Evolutionary conservation across 2,797 vertebrate species (phyloP), one percentile per base, ranked within the genome.

Genomic region (Heterohyrax brucei): DNA sequence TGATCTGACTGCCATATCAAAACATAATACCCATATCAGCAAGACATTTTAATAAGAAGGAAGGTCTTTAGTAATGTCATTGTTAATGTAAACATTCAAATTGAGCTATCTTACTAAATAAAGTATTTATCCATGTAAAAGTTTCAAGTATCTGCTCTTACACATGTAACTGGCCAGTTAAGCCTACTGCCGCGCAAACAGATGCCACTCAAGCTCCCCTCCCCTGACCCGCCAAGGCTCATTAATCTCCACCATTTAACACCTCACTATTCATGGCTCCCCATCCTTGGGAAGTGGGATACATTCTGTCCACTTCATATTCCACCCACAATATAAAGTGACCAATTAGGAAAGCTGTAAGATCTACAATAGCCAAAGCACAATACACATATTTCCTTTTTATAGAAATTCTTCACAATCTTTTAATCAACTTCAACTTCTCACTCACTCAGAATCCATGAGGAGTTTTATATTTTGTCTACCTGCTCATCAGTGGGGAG

Each of bases 221-320:
- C 61, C 26, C 21, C 50, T 61, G 81, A 86, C 78, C 94, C 96
- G 96, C 96, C 96, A 96, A 92, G 59, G 72, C 72, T 96, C 92
- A 96, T 95, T 95, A 95, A 97, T 95, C 92, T 96, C 82, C 64
- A 92, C 66, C 79, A 0, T 70, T 93, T 93, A 90, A 88, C 76
- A 88, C 53, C 30, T 95, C 68, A 3, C 64, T 89, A 70, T 73
- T 79, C 75, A 48, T 0, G 19, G 46, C 66, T 94, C 13, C 22
- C 33, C 77, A 87, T 53, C 72, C 59, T 48, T 19, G 14, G 46
- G 56, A 79, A 18, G 24, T 30, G 39, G 70, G 79, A 6, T 48
- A 16, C n/a, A 83, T 21, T 62, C 26, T 73, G 28, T 53, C 30
- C 13, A 90, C 33, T 87, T 89, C 46, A 14, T 14, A 26, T 75